Evolutionary conservation across 2,113 vertebrate genomes (phyloP).

Genomic region (Redunca redunca): DNA sequence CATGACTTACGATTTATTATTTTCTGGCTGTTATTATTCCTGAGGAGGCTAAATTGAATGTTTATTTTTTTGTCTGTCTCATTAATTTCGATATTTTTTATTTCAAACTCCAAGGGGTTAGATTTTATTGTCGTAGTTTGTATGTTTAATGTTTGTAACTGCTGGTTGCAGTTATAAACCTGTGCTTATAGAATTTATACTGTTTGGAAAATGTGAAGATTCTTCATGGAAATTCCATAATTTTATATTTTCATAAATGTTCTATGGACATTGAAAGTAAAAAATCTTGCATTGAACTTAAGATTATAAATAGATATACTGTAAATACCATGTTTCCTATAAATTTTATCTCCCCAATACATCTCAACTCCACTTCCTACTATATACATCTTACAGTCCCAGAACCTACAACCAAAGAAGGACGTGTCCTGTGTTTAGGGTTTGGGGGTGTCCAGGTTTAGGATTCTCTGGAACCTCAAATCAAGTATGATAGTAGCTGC

Average conservation of each 20-base stretch:
- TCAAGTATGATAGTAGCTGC: background rate
- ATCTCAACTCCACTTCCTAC: background rate
- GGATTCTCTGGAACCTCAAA: background rate
- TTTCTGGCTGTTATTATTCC: background rate
- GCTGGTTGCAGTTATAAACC: background rate
- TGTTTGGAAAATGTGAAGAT: background rate
- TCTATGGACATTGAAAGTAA: background rate
- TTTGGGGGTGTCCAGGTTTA: background rate
- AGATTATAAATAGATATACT: background rate
- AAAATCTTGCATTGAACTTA: background rate
- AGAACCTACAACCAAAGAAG: background rate
- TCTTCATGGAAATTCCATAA: background rate
- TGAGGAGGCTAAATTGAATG: background rate
- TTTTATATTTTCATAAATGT: background rate
- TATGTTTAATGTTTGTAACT: background rate
- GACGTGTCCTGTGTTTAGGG: background rate
- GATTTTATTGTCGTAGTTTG: background rate
- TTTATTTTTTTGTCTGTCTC: background rate
- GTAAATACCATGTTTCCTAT: background rate
- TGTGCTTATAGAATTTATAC: background rate
- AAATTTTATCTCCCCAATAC: background rate
- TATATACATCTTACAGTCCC: background rate
- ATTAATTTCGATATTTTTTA: background rate
- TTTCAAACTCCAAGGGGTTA: background rate
- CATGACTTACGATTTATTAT: background rate